Evolutionary conservation across 53 echinoderm and acorn worm species (phyloP), one percentile per base, ranked within the genome.

Genomic region (Arbacia lixula): DNA sequence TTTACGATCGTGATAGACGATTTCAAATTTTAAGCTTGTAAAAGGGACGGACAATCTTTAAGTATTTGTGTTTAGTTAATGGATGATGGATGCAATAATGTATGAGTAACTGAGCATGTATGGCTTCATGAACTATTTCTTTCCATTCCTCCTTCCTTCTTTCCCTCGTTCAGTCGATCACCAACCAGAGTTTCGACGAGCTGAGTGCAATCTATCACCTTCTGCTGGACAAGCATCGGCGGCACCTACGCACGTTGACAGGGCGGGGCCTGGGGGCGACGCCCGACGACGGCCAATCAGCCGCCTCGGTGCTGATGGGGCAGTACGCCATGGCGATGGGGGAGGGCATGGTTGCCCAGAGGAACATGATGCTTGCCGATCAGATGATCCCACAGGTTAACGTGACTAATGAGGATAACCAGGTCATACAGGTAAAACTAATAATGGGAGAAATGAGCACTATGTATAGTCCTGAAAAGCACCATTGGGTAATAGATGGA

Each of bases 171-270:
- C 72, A 97, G 98, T 97, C 98, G 32, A 85, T 97, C 41, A 90
- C 87, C 27, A 86, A 87, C 85, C 90, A 97, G 71, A 89, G 88
- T 71, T 97, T 90, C 67, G 98, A 97, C 76, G 91, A 94, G 60
- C 86, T 88, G 80, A 92, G 98, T 94, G 98, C 98, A 97, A 93
- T 97, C 69, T 97, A 97, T 68, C 90, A 97, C 65, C 94, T 97
- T 65, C 67, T 97, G 84, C 88, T 97, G 16, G 98, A 97, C 95
- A 92, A 92, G 74, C 83, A 87, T 27, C 89, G 87, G 19, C 71
- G 92, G 12, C 95, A 94, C 85, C 43, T 81, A 16, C 61, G 81
- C 39, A 28, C 81, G 28, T 41, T 46, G 49, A 55, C 57, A 0
- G 74, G 74, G 74, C 76, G 76, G 21, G 58, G 36, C 14, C 28